Base-by-base conservation (phyloP, 2,888 invertebrate species). In the Sceliomorpha sp. region DNA sequence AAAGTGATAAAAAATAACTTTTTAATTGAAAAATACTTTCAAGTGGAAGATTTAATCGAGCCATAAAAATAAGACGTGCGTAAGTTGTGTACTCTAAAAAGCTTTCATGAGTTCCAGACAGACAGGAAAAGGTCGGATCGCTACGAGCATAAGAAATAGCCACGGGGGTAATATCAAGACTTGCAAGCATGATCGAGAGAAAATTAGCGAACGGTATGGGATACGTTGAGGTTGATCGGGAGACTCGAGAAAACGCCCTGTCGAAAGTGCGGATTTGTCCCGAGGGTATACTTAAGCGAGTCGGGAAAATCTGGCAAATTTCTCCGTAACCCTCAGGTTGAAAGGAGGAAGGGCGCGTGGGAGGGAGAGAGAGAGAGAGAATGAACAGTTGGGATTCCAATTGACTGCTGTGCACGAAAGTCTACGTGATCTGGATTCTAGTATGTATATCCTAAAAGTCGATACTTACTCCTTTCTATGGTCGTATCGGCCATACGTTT, bases 201-300 rank as follows among this genome's bases (percentile, higher is more conserved):
- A 77, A 75, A 77, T 76, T 76, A 77, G 78, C 64, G 74, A 70
- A 72, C 66, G 72, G 58, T 45, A 71, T 62, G 70, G 48, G 32
- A 60, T 64, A 47, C 68, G 66, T 67, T 63, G 68, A 51, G 39
- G 76, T 75, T 60, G 74, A 70, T 68, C 34, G 69, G 44, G 68
- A 60, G 68, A 60, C 60, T 58, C 29, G 36, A 68, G 76, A 75
- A 76, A 80, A 77, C 73, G 75, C 62, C 67, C 64, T 70, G 76
- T 36, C 70, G 75, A 78, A 78, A 84, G 82, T 80, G 82, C 84
- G 76, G 79, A 86, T 86, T 85, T 80, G 77, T 82, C 84, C 85
- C 81, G 70, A 59, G 85, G 85, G 82, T 75, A 74, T 81, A 81
- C 80, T 86, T 81, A 77, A 60, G 56, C 69, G 34, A 53, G 67